A percentile compares a stretch with the other conserved stretches of the same genome.
These are phyloP conservation scores for Hylyphantes graminicola DNA, from an alignment of 1,140 invertebrate genomes.

Conservation along the genomic window DNA sequence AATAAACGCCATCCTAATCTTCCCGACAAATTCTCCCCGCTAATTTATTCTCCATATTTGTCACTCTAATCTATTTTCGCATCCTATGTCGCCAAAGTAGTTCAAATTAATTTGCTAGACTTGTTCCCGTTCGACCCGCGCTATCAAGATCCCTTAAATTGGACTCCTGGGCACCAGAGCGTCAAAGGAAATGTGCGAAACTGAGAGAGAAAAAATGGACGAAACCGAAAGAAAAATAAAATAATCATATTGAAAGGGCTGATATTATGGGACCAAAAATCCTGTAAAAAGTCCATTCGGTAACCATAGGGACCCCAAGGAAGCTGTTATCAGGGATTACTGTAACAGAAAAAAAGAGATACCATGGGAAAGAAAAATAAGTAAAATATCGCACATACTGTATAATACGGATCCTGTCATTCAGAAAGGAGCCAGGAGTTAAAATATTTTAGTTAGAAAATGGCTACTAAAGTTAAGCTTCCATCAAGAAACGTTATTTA, in stretches of 20 bases:
- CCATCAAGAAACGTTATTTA: too few species aligned
- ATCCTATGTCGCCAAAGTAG: too few species aligned
- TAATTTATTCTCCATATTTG: too few species aligned
- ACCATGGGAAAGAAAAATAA: background rate
- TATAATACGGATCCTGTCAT: too few species aligned
- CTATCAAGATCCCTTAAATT: constrained; percentile 25
- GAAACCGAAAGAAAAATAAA: background rate
- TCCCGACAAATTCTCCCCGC: too few species aligned
- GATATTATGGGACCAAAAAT: constrained; percentile 38
- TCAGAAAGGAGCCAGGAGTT: too few species aligned
- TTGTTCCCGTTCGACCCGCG: background rate
- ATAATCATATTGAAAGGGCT: constrained; percentile 33
- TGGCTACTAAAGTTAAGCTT: too few species aligned
- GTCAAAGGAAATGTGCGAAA: constrained; percentile 3
- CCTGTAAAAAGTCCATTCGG: constrained; percentile 51
- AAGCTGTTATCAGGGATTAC: constrained; percentile 54
- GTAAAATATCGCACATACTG: background rate
- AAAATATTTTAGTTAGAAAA: too few species aligned
- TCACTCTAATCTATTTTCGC: too few species aligned
- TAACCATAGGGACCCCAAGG: constrained; percentile 45
- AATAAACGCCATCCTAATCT: too few species aligned
- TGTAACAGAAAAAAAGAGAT: constrained; percentile 1
- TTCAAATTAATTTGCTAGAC: too few species aligned
- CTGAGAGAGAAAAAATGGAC: background rate
- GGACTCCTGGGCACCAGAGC: constrained; percentile 14